Evolutionary conservation across 2,113 vertebrate species (phyloP), one percentile per base, ranked within the genome.

Genomic region (Saccopteryx leptura): DNA sequence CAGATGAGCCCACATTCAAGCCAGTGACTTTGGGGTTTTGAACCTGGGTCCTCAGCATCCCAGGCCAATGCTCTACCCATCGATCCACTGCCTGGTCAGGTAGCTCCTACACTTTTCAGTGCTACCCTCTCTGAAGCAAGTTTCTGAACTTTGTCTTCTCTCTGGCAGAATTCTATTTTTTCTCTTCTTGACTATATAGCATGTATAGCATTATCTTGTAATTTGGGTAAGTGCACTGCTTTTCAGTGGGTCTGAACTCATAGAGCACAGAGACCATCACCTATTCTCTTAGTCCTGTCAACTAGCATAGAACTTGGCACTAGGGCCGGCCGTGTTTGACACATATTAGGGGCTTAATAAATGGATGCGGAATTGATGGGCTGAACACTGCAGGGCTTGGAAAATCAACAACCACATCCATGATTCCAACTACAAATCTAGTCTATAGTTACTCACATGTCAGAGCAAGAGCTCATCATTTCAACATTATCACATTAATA

Each of bases 401-500:
- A 91, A 84, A 95, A 61, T 46, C 93, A 93, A 91, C 58, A 50
- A 54, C 52, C 21, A 65, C 84, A 56, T 86, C 82, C 66, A 0
- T 13, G 46, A 78, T 90, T 79, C 33, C 75, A 93, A 39, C 63
- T 50, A 63, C 28, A 60, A 60, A 61, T 85, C 31, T 48, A 15
- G 65, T 82, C 85, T 69, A 15, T 31, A 80, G 95, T 88, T 78
- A 58, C 74, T 80, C 93, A 85, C 65, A 39, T 80, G 86, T 94
- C 85, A 83, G 61, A 92, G 96, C 56, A 83, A 88, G 19, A 65
- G 52, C 61, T 81, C 83, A 92, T 63, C 78, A 50, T 92, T n/a
- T 23, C 46, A 75, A 90, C 82, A 78, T 39, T 24, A 65, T 31
- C 82, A 50, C 72, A 88, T 93, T 88, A 94, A 93, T 97, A 84